Percentiles rank a stretch among this genome's conserved stretches.
phyloP scores from a whole-genome alignment of 2,797 vertebrate species.

The Catostomus latipinnis region DNA sequence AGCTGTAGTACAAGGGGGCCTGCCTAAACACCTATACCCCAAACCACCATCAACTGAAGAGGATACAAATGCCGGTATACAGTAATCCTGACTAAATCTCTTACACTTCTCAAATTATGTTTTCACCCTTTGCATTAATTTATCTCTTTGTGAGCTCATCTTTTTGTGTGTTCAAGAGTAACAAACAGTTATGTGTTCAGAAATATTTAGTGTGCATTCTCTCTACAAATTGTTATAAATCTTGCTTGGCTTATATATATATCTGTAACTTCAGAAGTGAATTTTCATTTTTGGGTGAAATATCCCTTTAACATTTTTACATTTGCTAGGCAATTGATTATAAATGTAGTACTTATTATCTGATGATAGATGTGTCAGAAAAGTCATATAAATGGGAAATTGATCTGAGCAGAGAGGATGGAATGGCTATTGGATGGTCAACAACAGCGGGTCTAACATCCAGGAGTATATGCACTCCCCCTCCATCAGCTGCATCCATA shows the following conservation, averaged over 20 bases:
- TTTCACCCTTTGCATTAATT: neutral
- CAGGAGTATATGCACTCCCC: slow-evolving; percentile 49
- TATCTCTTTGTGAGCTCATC: neutral
- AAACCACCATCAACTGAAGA: slow-evolving; percentile 64
- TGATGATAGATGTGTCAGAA: slow-evolving; percentile 47
- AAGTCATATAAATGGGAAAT: slow-evolving; percentile 48
- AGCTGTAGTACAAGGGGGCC: slow-evolving; percentile 64
- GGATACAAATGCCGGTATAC: slow-evolving; percentile 75
- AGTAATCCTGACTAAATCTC: slow-evolving; percentile 26
- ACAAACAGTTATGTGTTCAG: neutral
- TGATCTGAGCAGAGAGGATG: slow-evolving; percentile 53
- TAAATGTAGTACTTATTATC: slow-evolving; percentile 32
- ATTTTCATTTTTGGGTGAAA: too few relatives aligned
- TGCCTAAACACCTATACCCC: slow-evolving; percentile 46
- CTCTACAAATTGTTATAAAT: neutral
- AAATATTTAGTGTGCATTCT: slow-evolving; percentile 13
- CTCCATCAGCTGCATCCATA: slow-evolving; percentile 65
- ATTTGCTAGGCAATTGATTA: neutral
- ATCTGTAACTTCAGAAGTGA: too few relatives aligned
- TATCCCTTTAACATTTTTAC: too few relatives aligned
- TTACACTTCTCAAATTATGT: neutral
- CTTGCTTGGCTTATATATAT: slow-evolving; percentile 18
- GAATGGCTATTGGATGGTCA: slow-evolving; percentile 24
- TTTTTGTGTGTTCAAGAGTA: slow-evolving; percentile 9
- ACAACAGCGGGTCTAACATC: slow-evolving; percentile 28